Percentiles rank a stretch among this genome's conserved stretches.
phyloP scores from a whole-genome alignment of 2,888 invertebrate species.

The Drosophila vallismaia region DNA sequence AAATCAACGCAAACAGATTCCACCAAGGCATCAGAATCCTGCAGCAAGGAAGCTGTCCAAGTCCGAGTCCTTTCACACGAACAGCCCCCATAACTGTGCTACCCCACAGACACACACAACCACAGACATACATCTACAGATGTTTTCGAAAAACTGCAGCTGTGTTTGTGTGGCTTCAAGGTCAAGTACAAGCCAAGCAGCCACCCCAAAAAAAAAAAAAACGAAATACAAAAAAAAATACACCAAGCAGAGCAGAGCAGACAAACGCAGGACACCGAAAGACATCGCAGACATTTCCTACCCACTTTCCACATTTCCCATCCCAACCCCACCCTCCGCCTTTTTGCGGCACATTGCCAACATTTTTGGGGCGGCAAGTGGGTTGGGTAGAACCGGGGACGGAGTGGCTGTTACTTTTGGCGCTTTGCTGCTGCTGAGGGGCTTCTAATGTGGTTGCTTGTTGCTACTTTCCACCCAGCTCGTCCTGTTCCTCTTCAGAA shows the following conservation, averaged over 20 bases:
- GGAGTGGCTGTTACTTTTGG: slow-evolving; percentile 55
- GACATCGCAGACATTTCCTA: slow-evolving; percentile 54
- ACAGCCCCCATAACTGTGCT: slow-evolving; percentile 54
- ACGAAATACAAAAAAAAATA: slow-evolving; percentile 21
- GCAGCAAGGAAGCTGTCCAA: slow-evolving; percentile 47
- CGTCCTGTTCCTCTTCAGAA: slow-evolving; percentile 33
- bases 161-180: slow-evolving; percentile 62
- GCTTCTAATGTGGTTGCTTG: slow-evolving; percentile 64
- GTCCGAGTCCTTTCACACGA: slow-evolving; percentile 21
- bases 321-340: slow-evolving; percentile 16
- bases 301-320: slow-evolving; percentile 5
- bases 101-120: slow-evolving; percentile 13
- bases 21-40: slow-evolving; percentile 69
- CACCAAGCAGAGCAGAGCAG: slow-evolving; percentile 48
- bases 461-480: slow-evolving; percentile 26
- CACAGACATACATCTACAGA: slow-evolving; percentile 9
- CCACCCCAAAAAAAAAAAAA: slow-evolving; percentile 33
- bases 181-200: slow-evolving; percentile 74
- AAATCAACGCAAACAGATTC: slow-evolving; percentile 80
- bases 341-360: slow-evolving; percentile 72
- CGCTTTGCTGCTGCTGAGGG: slow-evolving; percentile 37
- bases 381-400: slow-evolving; percentile 1
- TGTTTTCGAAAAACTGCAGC: slow-evolving; percentile 1
- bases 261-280: slow-evolving; percentile 56
- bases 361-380: slow-evolving; percentile 42